Percentiles rank a stretch among this genome's conserved stretches.
Evolutionary conservation across 1,140 invertebrate genomes (phyloP).

Genomic region (Bombus impatiens): DNA sequence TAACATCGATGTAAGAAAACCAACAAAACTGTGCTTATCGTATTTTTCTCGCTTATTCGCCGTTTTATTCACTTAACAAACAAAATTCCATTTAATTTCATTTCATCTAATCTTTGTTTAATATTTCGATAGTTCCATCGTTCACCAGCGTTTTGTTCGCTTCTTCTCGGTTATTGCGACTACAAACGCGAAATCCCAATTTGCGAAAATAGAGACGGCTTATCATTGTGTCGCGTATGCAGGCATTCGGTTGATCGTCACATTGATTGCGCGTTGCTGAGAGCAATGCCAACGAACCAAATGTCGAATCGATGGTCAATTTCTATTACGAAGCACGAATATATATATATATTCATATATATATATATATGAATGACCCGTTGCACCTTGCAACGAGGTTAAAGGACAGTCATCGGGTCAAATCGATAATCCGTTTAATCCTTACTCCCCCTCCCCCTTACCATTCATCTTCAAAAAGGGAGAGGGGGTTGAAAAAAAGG

Average conservation of each 20-base stretch:
- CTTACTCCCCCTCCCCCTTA: not conserved
- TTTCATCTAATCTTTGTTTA: not conserved
- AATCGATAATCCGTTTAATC: conserved; percentile 63
- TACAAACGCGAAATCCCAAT: not conserved
- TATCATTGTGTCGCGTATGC: conserved; percentile 10
- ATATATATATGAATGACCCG: conserved; percentile 11
- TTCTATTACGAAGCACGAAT: conserved; percentile 53
- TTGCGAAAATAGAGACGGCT: conserved; percentile 12
- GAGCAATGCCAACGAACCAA: conserved; percentile 34
- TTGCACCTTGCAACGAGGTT: conserved; percentile 56
- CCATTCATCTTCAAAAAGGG: too few species aligned
- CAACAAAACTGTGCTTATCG: too few species aligned
- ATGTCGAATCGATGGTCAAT: conserved; percentile 53
- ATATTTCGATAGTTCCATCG: not conserved
- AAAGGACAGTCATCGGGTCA: conserved; percentile 44
- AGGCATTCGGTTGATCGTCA: conserved; percentile 20
- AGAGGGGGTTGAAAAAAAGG: too few species aligned
- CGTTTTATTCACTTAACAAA: too few species aligned
- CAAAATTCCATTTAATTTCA: not conserved
- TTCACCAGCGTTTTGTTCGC: not conserved
- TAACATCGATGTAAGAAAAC: too few species aligned
- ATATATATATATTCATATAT: conserved; percentile 1
- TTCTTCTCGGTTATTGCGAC: not conserved
- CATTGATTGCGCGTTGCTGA: conserved; percentile 31
- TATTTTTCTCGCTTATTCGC: too few species aligned